These are phyloP conservation scores for Acanthococcus lagerstroemiae DNA, from an alignment of 2,888 invertebrate species.

Conservation along the genomic window DNA sequence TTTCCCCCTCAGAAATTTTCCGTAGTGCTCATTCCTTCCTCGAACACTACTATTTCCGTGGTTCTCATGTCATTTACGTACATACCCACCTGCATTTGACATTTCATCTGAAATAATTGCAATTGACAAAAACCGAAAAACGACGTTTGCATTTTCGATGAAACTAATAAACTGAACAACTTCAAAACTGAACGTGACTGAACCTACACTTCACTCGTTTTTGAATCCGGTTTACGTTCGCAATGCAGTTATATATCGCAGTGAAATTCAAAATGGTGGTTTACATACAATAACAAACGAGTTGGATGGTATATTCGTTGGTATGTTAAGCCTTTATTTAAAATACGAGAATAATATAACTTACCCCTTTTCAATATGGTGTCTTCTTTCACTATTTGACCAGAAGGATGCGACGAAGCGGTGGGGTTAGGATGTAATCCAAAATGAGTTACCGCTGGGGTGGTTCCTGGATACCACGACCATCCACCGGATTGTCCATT, in stretches of 20 bases:
- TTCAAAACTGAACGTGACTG: too few relatives aligned
- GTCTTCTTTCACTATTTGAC: constrained; percentile 27
- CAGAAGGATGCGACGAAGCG: constrained; percentile 31
- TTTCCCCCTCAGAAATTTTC: constrained; percentile 36
- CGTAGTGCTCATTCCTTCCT: background rate
- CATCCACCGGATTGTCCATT: constrained; percentile 62
- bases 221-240: too few relatives aligned
- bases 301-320: background rate
- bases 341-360: too few relatives aligned
- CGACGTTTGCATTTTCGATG: too few relatives aligned
- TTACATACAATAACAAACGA: too few relatives aligned
- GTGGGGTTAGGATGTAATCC: constrained; percentile 27
- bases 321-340: too few relatives aligned
- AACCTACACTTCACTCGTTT: too few relatives aligned
- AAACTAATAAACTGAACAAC: too few relatives aligned
- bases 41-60: background rate
- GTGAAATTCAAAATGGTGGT: too few relatives aligned
- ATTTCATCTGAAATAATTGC: constrained; percentile 21
- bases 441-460: constrained; percentile 32
- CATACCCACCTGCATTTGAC: constrained; percentile 21
- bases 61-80: constrained; percentile 1
- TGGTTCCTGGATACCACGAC: constrained; percentile 36
- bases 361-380: constrained; percentile 31
- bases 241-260: too few relatives aligned
- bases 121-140: too few relatives aligned